A percentile compares a stretch with the other conserved stretches of the same genome.
phyloP scores from a whole-genome alignment of 1,140 invertebrate species.

The Choristoneura fumiferana region DNA sequence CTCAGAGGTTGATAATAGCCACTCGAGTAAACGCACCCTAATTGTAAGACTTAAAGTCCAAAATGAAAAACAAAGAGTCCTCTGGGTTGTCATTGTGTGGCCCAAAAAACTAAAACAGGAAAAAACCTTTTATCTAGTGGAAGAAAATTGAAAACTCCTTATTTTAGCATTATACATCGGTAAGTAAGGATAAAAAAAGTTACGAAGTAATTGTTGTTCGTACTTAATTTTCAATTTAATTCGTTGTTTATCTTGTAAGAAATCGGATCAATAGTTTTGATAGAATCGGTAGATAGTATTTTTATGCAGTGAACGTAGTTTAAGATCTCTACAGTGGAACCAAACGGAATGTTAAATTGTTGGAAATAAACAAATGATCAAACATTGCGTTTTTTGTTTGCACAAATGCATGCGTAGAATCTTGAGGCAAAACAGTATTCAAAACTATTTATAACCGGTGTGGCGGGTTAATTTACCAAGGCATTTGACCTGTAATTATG shows the following conservation, averaged over 20 bases:
- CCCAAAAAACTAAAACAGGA: too few species aligned
- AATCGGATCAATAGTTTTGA: background rate
- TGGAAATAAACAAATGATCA: slow-evolving; percentile 4
- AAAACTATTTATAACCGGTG: too few species aligned
- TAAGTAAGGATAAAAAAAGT: background rate
- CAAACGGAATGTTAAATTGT: slow-evolving; percentile 11
- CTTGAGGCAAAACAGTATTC: too few species aligned
- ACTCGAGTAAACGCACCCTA: too few species aligned
- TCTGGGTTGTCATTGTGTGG: too few species aligned
- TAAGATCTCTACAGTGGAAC: background rate
- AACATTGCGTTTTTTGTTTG: slow-evolving; percentile 1
- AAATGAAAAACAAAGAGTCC: too few species aligned
- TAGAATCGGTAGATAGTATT: background rate
- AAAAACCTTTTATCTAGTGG: background rate
- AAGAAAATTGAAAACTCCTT: background rate
- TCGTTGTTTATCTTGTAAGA: background rate
- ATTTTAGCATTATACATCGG: background rate
- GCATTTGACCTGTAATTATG: too few species aligned
- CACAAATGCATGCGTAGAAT: too few species aligned
- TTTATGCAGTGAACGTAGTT: background rate
- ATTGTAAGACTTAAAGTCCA: too few species aligned
- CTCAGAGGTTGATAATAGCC: too few species aligned
- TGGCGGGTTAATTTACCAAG: too few species aligned
- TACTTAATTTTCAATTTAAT: slow-evolving; percentile 13
- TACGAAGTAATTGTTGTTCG: background rate